These are phyloP conservation scores for Elanoides forficatus DNA, from an alignment of 2,113 vertebrate species.

Conservation along the genomic window DNA sequence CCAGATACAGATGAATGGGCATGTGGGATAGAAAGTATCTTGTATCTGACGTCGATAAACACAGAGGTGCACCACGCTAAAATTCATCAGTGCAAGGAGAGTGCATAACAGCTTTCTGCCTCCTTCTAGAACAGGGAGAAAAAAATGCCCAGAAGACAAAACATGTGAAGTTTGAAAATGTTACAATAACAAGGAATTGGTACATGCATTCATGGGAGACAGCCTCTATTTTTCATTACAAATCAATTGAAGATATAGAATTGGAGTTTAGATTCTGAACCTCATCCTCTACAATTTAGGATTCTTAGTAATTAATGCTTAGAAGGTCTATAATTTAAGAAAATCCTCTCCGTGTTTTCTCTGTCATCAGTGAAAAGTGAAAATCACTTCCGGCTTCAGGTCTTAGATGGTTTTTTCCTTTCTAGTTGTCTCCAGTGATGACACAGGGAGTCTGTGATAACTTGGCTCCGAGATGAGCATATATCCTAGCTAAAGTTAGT, in stretches of 20 bases:
- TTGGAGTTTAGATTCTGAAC: neutral
- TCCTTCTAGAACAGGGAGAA: neutral
- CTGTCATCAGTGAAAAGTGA: neutral
- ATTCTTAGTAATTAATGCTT: neutral
- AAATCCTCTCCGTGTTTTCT: neutral
- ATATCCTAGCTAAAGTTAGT: neutral
- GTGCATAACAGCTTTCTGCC: neutral
- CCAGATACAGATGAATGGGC: neutral
- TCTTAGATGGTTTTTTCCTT: neutral
- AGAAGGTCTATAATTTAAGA: neutral
- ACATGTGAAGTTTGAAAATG: neutral
- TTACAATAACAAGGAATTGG: neutral
- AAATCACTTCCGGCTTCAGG: neutral
- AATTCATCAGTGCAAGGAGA: neutral
- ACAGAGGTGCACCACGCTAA: neutral
- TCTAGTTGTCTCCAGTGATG: neutral
- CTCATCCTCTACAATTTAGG: neutral
- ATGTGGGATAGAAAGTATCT: neutral
- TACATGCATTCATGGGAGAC: neutral
- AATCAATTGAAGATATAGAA: neutral
- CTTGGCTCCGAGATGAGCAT: neutral
- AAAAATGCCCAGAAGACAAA: neutral
- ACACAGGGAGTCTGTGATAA: neutral
- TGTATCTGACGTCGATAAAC: neutral
- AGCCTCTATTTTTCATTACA: neutral